Evolutionary conservation across 2,113 vertebrate species (phyloP).

Genomic region (Tauraco erythrolophus): DNA sequence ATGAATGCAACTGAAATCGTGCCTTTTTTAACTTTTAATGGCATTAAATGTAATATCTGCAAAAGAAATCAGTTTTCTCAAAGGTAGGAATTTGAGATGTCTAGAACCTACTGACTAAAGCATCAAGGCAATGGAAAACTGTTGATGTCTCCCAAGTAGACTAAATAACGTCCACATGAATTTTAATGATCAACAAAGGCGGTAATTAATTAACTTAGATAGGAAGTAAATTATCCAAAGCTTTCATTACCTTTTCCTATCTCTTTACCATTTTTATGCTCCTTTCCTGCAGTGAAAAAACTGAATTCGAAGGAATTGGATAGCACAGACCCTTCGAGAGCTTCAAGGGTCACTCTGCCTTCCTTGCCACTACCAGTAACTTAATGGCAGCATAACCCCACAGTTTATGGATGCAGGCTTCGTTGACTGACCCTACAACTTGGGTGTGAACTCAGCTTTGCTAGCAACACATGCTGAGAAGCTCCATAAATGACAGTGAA

Average conservation of each 20-base stretch:
- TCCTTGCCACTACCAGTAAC: neutral
- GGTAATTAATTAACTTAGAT: neutral
- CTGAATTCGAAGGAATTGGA: neutral
- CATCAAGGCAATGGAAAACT: neutral
- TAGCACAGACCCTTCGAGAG: neutral
- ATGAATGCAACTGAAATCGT: neutral
- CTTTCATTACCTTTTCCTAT: neutral
- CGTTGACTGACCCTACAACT: neutral
- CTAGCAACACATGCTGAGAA: conserved; percentile 7
- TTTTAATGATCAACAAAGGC: neutral
- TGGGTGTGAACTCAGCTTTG: neutral
- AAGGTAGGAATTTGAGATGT: neutral
- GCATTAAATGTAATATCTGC: neutral
- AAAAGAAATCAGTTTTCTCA: conserved; percentile 7
- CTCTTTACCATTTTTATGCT: neutral
- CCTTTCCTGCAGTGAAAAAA: neutral
- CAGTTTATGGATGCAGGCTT: neutral
- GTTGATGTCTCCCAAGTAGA: neutral
- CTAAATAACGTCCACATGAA: neutral
- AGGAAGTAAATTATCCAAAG: neutral
- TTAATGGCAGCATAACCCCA: neutral
- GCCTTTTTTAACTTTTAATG: neutral
- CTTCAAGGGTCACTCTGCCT: neutral
- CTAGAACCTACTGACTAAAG: neutral
- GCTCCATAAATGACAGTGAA: conserved; percentile 46